Conservation (phyloP, 1,140 invertebrate species). For the Maconellicoccus hirsutus region DNA sequence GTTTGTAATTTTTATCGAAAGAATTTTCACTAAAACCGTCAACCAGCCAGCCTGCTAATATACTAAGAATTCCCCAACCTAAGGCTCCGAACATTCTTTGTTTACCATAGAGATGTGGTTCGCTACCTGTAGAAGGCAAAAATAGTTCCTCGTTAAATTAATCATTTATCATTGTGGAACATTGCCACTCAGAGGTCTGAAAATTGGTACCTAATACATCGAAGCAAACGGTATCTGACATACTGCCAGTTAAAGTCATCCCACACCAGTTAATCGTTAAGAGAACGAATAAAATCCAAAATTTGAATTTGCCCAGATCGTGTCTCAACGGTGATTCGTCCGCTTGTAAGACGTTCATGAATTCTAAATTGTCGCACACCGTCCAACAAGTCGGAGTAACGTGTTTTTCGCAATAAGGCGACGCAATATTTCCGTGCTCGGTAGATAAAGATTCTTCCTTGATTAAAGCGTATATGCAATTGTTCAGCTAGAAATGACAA, state of each 20-base stretch:
- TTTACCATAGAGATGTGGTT: conserved; percentile 57
- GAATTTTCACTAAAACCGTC: conserved; percentile 52
- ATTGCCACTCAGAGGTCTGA: not conserved
- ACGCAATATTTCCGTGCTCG: no score
- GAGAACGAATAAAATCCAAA: conserved; percentile 1
- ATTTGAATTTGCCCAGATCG: not conserved
- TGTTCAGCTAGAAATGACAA: not conserved
- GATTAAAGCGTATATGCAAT: not conserved
- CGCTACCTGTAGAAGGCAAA: conserved; percentile 39
- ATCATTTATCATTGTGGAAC: not conserved
- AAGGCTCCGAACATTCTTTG: conserved; percentile 73
- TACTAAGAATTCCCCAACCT: conserved; percentile 63
- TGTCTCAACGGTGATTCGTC: not conserved
- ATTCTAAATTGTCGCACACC: not conserved
- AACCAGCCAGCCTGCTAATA: conserved; percentile 60
- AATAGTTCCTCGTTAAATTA: not conserved
- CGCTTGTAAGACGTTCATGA: not conserved
- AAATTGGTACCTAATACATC: conserved; percentile 7
- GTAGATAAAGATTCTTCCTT: not conserved
- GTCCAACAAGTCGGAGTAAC: not conserved
- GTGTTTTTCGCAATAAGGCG: not conserved
- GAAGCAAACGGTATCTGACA: conserved; percentile 12
- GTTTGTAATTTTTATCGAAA: conserved; percentile 56
- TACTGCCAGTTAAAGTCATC: not conserved
- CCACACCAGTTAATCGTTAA: not conserved